These are phyloP conservation scores for Phaetusa simplex DNA, from an alignment of 2,113 vertebrate genomes.

Conservation along the genomic window DNA sequence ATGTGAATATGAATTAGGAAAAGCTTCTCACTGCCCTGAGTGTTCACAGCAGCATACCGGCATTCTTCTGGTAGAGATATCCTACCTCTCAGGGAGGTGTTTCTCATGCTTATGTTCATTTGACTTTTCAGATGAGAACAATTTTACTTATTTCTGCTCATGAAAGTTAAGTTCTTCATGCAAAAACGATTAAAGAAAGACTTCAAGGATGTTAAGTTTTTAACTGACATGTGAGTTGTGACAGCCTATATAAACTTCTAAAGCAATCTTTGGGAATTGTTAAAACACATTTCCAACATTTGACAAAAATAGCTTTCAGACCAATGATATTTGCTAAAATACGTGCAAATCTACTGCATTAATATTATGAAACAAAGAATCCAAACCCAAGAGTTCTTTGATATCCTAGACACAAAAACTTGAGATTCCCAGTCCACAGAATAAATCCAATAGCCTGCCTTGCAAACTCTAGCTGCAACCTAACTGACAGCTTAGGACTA, in stretches of 20 bases:
- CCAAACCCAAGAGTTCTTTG: neutral
- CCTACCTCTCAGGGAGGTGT: neutral
- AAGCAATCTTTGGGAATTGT: slow-evolving; percentile 47
- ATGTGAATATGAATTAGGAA: neutral
- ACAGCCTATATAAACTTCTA: slow-evolving; percentile 40
- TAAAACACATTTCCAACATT: slow-evolving; percentile 50
- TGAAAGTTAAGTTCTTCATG: neutral
- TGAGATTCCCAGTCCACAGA: neutral
- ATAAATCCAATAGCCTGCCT: neutral
- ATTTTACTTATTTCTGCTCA: slow-evolving; percentile 16
- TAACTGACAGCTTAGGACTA: rapidly evolving
- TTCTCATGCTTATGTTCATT: neutral
- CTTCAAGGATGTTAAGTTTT: slow-evolving; percentile 26
- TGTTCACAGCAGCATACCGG: neutral
- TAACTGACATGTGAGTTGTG: slow-evolving; percentile 52
- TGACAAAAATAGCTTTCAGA: slow-evolving; percentile 55
- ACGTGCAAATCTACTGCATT: slow-evolving; percentile 18
- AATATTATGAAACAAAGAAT: slow-evolving; percentile 44
- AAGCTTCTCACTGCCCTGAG: neutral
- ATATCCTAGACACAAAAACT: neutral
- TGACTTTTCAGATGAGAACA: slow-evolving; percentile 4
- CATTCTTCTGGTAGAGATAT: neutral
- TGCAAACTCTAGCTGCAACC: neutral
- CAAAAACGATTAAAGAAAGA: slow-evolving; percentile 13
- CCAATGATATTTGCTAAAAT: slow-evolving; percentile 43